Conservation (phyloP, 2,888 invertebrate species). For the Ichneumoninae sp. region DNA sequence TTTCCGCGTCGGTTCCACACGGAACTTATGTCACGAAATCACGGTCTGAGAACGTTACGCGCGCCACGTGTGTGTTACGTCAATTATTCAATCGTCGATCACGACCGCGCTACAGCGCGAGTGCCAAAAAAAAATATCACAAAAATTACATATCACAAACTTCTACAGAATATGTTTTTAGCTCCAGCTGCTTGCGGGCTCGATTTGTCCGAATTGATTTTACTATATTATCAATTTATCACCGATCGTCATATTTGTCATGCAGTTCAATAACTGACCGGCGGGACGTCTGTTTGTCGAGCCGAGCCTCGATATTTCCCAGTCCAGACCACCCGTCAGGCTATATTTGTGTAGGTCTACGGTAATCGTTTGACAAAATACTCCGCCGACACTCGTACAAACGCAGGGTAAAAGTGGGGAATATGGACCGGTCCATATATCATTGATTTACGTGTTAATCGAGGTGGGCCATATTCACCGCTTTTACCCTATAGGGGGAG, state of each 20-base stretch:
- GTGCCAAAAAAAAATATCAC: background rate
- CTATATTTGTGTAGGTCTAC: background rate
- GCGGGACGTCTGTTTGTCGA: background rate
- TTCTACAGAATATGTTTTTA: background rate
- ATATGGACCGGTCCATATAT: too few species aligned
- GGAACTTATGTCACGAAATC: constrained; percentile 47
- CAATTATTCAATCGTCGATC: constrained; percentile 48
- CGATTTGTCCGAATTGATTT: background rate
- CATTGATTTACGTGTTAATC: too few species aligned
- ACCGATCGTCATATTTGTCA: background rate
- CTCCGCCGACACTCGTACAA: background rate
- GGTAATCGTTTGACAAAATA: background rate
- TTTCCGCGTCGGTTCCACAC: constrained; percentile 50
- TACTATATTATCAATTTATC: background rate
- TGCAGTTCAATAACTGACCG: constrained; percentile 6
- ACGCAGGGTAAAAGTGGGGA: too few species aligned
- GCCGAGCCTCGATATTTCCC: background rate
- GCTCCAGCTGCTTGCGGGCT: background rate
- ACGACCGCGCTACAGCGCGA: constrained; percentile 14
- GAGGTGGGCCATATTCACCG: too few species aligned
- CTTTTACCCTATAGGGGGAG: background rate
- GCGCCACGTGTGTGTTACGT: constrained; percentile 30
- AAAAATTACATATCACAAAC: background rate
- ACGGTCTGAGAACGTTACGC: constrained; percentile 16
- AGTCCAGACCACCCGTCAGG: background rate